Base-by-base conservation (phyloP, 2,888 invertebrate species). In the Eristalinus aeneus region DNA sequence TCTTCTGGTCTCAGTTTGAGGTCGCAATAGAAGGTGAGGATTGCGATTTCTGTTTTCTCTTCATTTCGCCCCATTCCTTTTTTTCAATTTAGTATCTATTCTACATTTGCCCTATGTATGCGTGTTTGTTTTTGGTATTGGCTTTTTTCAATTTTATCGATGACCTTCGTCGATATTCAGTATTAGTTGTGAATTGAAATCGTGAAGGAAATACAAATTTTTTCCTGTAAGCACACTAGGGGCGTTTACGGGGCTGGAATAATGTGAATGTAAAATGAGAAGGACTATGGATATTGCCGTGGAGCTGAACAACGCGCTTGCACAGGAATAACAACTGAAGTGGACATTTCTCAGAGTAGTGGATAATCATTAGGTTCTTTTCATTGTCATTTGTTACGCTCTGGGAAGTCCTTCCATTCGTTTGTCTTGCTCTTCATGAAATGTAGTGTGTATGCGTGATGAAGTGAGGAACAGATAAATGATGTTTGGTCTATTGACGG, bases 151-250 rank as follows among this genome's bases (percentile, higher is more conserved):
- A 80, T 80, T 81, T 73, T 74, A 73, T 72, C 72, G 69, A 77
- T 86, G 68, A 81, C 75, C 84, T 78, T 71, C 54, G 74, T 61
- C 79, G 79, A 84, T 77, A 46, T 46, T 16, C 5, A 78, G 83
- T 78, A 61, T 67, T 74, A 65, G 83, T 69, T 69, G 73, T 39
- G 83, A 77, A 83, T 83, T 83, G 83, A 72, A 83, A 83, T 83
- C 83, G 83, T 83, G 83, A 72, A 78, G 58, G 54, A 73, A 83
- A 83, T 83, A 83, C 74, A 77, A 78, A 83, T 60, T 83, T 67
- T 46, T 22, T n/a, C 23, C 53, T 69, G 67, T 54, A 23, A 20
- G 58, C 67, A 72, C 46, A 27, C 27, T 11, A 20, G 53, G 8
- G 72, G 58, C 63, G 58, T 31, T 56, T 72, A 12, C 16, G 32